A percentile compares a stretch with the other conserved stretches of the same genome.
Evolutionary conservation across 2,113 vertebrate genomes (phyloP).

Genomic region (Xerus inauris): DNA sequence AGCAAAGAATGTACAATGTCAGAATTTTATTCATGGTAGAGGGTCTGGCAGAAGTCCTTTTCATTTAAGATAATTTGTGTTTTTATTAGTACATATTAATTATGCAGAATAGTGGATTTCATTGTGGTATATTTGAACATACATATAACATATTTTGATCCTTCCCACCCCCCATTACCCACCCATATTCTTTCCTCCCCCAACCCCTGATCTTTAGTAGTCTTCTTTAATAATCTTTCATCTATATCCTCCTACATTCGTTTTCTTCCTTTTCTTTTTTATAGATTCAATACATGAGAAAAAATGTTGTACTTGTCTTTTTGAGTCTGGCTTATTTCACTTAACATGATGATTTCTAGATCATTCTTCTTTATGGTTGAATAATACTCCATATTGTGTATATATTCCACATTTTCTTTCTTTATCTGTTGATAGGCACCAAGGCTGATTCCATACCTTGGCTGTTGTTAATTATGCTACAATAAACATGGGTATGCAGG

Average conservation of each 20-base stretch:
- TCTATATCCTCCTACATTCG: too few species aligned
- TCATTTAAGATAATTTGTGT: background rate
- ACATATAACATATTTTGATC: background rate
- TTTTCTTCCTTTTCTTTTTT: background rate
- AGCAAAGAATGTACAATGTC: background rate
- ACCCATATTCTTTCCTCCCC: background rate
- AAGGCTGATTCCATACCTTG: background rate
- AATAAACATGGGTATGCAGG: background rate
- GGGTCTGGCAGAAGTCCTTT: background rate
- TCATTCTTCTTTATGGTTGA: background rate
- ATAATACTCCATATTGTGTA: background rate
- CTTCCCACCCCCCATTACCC: background rate
- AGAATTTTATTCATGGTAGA: background rate
- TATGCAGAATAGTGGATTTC: background rate
- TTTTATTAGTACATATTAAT: background rate
- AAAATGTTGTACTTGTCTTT: background rate
- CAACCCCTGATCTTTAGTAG: background rate
- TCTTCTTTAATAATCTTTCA: background rate
- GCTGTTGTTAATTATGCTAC: background rate
- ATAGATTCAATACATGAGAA: background rate
- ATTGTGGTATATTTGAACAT: background rate
- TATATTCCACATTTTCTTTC: background rate
- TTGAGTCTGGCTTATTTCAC: background rate
- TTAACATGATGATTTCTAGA: background rate
- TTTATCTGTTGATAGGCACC: background rate